A percentile compares a stretch with the other conserved stretches of the same genome.
These are phyloP conservation scores for Pithys albifrons DNA, from an alignment of 2,113 vertebrate genomes.

Conservation along the genomic window DNA sequence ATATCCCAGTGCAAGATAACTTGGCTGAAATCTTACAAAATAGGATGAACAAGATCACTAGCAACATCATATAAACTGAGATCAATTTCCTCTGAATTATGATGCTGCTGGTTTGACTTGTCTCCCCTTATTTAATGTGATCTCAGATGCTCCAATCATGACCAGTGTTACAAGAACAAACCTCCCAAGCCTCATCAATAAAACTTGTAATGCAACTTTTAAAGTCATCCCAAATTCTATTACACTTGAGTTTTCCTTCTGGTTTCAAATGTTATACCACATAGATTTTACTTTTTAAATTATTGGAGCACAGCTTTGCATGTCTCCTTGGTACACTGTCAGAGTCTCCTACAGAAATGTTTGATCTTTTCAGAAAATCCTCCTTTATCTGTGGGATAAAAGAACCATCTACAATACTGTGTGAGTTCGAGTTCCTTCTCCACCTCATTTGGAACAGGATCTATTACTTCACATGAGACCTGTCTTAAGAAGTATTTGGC, in stretches of 20 bases:
- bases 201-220: neutral
- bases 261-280: neutral
- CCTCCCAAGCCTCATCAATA: neutral
- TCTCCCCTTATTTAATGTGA: neutral
- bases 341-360: neutral
- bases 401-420: neutral
- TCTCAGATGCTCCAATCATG: neutral
- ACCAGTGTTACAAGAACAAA: neutral
- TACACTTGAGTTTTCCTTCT: neutral
- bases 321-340: neutral
- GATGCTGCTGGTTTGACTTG: neutral
- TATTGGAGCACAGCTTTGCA: neutral
- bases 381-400: neutral
- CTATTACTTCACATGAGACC: neutral
- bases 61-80: neutral
- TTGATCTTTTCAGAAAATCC: neutral
- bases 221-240: neutral
- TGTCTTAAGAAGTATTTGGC: neutral
- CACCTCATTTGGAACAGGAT: neutral
- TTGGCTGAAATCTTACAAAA: neutral
- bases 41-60: neutral
- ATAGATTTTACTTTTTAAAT: neutral
- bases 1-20: neutral
- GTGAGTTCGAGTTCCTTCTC: neutral
- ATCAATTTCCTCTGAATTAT: neutral